Evolutionary conservation across 2,113 vertebrate species (phyloP), one percentile per base, ranked within the genome.

Genomic region (Myrmophylax atrothorax): DNA sequence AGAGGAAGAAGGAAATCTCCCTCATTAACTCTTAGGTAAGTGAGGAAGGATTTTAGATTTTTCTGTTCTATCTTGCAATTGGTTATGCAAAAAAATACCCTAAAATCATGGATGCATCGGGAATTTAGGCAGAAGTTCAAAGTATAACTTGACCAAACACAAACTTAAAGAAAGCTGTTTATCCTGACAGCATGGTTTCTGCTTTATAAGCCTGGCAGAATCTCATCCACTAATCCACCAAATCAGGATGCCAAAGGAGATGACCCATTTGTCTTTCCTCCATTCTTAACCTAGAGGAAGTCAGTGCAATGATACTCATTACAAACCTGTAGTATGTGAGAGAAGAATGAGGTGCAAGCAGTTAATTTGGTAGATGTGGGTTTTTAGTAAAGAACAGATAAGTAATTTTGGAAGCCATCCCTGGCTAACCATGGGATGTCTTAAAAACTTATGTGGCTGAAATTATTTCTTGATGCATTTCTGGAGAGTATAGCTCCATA

Each of bases 381-480:
- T 28, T 8, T 8, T 53, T 50, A 37, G 46, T 55, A 68, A 67
- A 35, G 22, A 80, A n/a, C 6, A 79, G 22, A 35, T 35, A 6
- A 68, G 3, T 20, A 68, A 76, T 62, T 74, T 44, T 12, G 12
- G 19, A 69, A 93, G 14, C 19, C 18, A 37, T 53, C 1, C 3
- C 14, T 49, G 8, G 25, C 12, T 58, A 52, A 23, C n/a, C 0
- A 1, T 35, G 9, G 10, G 2, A 3, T 85, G 4, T 49, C n/a
- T 82, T 92, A 75, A 77, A 72, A 70, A 56, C 8, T 7, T 18
- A 19, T 6, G 38, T 50, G 11, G 12, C 10, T 3, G 3, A 84
- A 89, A 77, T 19, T 4, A 8, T 79, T 86, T 86, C 23, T 72
- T 59, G 52, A 37, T 68, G 10, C 7, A 9, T 84, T 60, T 92